phyloP scores from a whole-genome alignment of 2,888 invertebrate genomes.

The Lapara coniferarum region DNA sequence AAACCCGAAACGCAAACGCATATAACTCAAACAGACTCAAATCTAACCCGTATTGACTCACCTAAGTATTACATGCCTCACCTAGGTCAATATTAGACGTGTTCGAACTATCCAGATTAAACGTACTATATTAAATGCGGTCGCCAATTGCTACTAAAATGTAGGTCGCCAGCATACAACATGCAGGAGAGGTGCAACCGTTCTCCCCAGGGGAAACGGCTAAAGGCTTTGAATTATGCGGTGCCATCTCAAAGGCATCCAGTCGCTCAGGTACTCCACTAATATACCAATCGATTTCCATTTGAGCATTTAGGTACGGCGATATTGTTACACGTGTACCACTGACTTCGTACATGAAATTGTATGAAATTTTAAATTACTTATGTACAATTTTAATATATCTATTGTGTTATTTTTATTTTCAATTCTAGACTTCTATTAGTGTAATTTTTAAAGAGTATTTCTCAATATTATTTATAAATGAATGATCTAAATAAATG shows the following conservation, averaged over 20 bases:
- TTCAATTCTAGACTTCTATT: neutral
- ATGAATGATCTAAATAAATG: too few relatives aligned
- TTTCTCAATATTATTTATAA: too few relatives aligned
- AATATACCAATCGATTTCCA: slow-evolving; percentile 33
- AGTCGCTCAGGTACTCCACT: slow-evolving; percentile 19
- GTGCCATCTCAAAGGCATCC: slow-evolving; percentile 30
- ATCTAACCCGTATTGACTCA: neutral
- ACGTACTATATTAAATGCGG: slow-evolving; percentile 20
- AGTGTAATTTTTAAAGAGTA: too few relatives aligned
- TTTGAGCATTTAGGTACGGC: neutral
- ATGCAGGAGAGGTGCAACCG: slow-evolving; percentile 20
- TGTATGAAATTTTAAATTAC: neutral
- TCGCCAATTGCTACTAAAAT: slow-evolving; percentile 20
- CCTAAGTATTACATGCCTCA: neutral
- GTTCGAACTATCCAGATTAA: slow-evolving; percentile 11
- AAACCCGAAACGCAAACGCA: neutral
- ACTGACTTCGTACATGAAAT: neutral
- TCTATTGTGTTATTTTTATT: neutral
- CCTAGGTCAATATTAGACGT: slow-evolving; percentile 17
- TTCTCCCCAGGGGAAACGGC: slow-evolving; percentile 25
- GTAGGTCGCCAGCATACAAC: slow-evolving; percentile 30
- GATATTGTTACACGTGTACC: slow-evolving; percentile 6
- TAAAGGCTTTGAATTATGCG: slow-evolving; percentile 35
- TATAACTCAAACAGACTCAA: neutral
- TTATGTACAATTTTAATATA: neutral